phyloP scores from a whole-genome alignment of 1,140 invertebrate genomes.

The Eriosoma lanigerum region DNA sequence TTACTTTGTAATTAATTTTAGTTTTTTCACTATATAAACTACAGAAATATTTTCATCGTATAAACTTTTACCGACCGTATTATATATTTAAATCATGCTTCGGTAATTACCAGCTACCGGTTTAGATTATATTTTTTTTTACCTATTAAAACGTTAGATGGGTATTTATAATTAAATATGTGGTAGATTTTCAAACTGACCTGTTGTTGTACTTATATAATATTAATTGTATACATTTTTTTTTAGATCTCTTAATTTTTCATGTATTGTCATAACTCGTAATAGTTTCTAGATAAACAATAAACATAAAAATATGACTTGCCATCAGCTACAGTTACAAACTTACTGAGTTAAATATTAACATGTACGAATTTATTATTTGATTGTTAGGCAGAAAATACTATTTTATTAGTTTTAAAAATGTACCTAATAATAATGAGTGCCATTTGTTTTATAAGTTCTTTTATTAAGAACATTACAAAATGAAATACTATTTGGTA shows the following conservation, averaged over 20 bases:
- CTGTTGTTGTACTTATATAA: slow-evolving; percentile 48
- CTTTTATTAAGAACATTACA: neutral
- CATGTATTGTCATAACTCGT: slow-evolving; percentile 10
- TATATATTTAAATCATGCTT: neutral
- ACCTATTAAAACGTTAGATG: neutral
- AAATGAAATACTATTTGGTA: neutral
- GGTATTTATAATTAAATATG: neutral
- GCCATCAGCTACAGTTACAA: slow-evolving; percentile 4
- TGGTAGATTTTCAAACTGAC: slow-evolving; percentile 15
- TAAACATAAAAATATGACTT: slow-evolving; percentile 15
- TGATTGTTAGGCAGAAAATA: neutral
- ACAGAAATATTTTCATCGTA: slow-evolving; percentile 24
- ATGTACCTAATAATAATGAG: slow-evolving; percentile 23
- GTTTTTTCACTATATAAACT: neutral
- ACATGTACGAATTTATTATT: neutral
- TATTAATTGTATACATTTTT: slow-evolving; percentile 9
- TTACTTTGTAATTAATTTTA: slow-evolving; percentile 2
- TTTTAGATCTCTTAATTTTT: slow-evolving; percentile 47
- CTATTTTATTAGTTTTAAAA: slow-evolving; percentile 2
- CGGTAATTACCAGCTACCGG: slow-evolving; percentile 6
- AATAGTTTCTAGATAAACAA: neutral
- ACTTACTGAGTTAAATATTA: neutral
- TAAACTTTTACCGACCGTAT: slow-evolving; percentile 29
- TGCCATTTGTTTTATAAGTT: slow-evolving; percentile 30
- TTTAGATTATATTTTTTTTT: neutral